phyloP scores from a whole-genome alignment of 2,797 vertebrate species.

The Mastacembelus armatus region DNA sequence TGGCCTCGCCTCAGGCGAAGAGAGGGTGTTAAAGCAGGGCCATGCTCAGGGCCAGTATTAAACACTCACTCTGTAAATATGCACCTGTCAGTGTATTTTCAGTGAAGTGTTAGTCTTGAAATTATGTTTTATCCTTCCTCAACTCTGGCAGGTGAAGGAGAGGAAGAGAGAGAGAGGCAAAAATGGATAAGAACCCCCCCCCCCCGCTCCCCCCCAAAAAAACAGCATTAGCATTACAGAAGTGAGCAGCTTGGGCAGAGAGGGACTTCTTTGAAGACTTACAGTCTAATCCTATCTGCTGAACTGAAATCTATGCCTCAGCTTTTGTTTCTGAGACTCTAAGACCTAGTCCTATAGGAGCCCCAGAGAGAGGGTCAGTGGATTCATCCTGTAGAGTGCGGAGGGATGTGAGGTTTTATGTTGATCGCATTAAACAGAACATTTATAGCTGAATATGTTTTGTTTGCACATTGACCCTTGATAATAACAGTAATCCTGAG shows the following conservation, averaged over 20 bases:
- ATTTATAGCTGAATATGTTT: constrained; percentile 53
- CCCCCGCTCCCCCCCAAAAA: no score
- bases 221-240: constrained; percentile 71
- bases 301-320: constrained; percentile 62
- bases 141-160: constrained; percentile 20
- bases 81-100: constrained; percentile 46
- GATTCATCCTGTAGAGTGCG: constrained; percentile 53
- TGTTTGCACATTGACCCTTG: constrained; percentile 52
- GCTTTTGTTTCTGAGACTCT: constrained; percentile 77
- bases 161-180: neutral
- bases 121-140: constrained; percentile 42
- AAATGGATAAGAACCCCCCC: constrained; percentile 28
- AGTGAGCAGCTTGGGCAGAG: constrained; percentile 66
- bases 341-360: constrained; percentile 74
- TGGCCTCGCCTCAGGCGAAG: constrained; percentile 64
- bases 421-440: constrained; percentile 51
- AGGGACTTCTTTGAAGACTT: constrained; percentile 81
- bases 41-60: constrained; percentile 49
- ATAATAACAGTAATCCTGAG: constrained; percentile 43
- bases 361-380: constrained; percentile 63
- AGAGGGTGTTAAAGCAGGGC: constrained; percentile 62
- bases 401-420: constrained; percentile 51
- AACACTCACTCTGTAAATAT: constrained; percentile 60
- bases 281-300: constrained; percentile 78
- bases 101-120: constrained; percentile 33